Percentiles rank a stretch among this genome's conserved stretches.
These are phyloP conservation scores for Psittacula echo DNA, from an alignment of 2,797 vertebrate species.

Conservation along the genomic window DNA sequence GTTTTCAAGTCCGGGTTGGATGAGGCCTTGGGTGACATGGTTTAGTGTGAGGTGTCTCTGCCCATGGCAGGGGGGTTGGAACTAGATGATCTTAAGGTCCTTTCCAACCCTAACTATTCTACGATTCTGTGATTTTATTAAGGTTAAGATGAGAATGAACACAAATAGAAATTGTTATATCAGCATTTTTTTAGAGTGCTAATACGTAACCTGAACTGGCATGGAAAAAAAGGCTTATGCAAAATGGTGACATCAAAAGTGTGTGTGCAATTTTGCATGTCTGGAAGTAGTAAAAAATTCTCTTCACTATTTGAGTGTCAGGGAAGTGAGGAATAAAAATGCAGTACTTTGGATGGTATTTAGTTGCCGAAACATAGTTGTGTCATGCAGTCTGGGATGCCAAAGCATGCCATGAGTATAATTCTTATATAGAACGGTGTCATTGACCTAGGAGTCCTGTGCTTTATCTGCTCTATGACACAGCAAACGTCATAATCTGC, in stretches of 20 bases:
- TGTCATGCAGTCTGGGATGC: background rate
- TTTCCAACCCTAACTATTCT: too few species aligned
- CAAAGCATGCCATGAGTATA: background rate
- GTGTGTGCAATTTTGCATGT: background rate
- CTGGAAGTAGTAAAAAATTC: background rate
- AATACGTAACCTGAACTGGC: background rate
- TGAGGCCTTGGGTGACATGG: too few species aligned
- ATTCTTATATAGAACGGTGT: background rate
- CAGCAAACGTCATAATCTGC: background rate
- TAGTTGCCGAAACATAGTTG: background rate
- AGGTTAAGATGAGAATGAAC: background rate
- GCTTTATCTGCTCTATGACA: background rate
- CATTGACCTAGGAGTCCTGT: background rate
- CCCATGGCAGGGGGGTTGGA: too few species aligned
- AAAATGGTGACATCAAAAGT: background rate
- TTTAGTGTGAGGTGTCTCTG: too few species aligned
- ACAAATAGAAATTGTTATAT: background rate
- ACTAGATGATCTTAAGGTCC: too few species aligned
- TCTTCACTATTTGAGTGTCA: background rate
- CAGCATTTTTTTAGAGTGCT: accelerated
- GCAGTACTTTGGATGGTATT: background rate
- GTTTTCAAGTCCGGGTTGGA: too few species aligned
- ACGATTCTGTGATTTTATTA: background rate
- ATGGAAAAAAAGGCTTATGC: background rate
- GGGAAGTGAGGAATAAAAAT: background rate